Base-by-base conservation (phyloP, 2,888 invertebrate genomes). In the Pterostichus madidus region DNA sequence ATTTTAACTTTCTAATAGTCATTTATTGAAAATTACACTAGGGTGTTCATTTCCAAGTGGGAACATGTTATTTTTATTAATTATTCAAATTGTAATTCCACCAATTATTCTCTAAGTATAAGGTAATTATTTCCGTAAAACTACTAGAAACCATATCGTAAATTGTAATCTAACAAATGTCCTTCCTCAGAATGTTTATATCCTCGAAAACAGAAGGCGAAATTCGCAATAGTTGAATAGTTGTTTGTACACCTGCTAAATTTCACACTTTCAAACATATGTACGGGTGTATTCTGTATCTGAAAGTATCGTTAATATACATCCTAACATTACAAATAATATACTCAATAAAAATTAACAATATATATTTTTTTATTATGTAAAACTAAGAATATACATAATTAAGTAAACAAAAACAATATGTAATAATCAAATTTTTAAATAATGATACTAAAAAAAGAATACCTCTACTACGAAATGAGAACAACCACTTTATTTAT, bases 1-100 rank as follows among this genome's bases (percentile, higher is more conserved):
- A 49, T 76, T 73, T 76, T 10, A 53, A 76, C 76, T 76, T 76
- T 76, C 76, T 76, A 76, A 53, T 32, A 32, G 35, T 32, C 24
- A 52, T 52, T 76, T 76, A 32, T 32, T 53, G 52, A 35, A 53
- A 76, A 53, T 52, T 75, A 31, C 44, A 44, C n/a, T n/a, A 11
- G 61, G 32, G n/a, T 35, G 11, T 15, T n/a, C 7, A 39, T 7
- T 39, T 39, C 39, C 8, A 61, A 61, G 31, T 7, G 35, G 32
- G 35, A 24, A 61, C 32, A 61, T 59, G 13, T 15, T 24, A 59
- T 49, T 49, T 49, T 49, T 49, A 2, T 49, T 49, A 49, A 49
- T 49, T 49, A 49, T 1, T 49, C n/a, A 49, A 49, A 49, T 24
- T 24, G 24, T 44, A 44, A 44, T 44, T 1, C 5, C 44, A 49